phyloP scores from a whole-genome alignment of 2,113 vertebrate genomes.

The Phylloscopus whistleri region DNA sequence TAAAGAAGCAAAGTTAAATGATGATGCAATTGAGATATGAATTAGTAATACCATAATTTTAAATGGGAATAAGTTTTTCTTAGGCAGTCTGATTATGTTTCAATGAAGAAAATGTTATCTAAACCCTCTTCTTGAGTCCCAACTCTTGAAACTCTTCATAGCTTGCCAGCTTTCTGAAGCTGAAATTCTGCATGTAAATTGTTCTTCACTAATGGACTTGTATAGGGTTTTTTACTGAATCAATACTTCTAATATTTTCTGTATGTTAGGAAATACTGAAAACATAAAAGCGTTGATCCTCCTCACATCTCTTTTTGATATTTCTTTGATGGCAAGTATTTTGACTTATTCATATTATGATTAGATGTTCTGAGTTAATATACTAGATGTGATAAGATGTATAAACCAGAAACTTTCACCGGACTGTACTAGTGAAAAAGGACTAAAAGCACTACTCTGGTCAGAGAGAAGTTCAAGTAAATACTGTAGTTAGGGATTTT shows the following conservation, averaged over 20 bases:
- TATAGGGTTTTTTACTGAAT: neutral
- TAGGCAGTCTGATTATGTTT: neutral
- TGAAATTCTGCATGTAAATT: neutral
- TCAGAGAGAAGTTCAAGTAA: neutral
- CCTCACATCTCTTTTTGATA: neutral
- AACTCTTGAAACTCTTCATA: neutral
- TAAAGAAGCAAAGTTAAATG: neutral
- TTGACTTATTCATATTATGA: neutral
- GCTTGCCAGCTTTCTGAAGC: neutral
- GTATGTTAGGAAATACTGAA: neutral
- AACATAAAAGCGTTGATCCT: neutral
- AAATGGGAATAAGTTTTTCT: neutral
- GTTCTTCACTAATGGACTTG: neutral
- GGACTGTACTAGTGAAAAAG: neutral
- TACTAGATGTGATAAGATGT: neutral
- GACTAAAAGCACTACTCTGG: neutral
- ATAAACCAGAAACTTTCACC: neutral
- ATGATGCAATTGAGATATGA: neutral
- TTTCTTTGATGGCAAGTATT: neutral
- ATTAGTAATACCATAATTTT: neutral
- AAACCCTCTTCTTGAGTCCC: neutral
- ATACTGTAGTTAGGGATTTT: neutral
- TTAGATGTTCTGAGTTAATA: neutral
- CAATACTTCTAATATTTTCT: neutral
- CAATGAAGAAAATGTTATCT: neutral